Evolutionary conservation across 2,888 invertebrate genomes (phyloP).

Genomic region (Calliopum simillimum): DNA sequence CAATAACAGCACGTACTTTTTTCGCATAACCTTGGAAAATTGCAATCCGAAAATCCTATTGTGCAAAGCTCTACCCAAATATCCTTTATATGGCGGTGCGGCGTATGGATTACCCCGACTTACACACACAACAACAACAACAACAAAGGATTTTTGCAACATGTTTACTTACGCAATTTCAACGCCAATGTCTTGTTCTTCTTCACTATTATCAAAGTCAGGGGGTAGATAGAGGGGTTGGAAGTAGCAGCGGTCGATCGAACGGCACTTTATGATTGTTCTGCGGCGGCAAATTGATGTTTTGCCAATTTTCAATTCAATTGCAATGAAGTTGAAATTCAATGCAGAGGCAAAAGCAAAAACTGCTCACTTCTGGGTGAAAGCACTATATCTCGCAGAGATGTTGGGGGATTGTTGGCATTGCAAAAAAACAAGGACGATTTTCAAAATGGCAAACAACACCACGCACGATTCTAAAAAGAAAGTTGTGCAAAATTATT

Average conservation of each 20-base stretch:
- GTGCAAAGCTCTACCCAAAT: conserved; percentile 63
- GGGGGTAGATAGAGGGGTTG: conserved; percentile 10
- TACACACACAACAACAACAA: conserved; percentile 14
- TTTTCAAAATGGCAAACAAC: conserved; percentile 25
- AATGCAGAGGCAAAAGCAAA: conserved; percentile 24
- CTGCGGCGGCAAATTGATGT: conserved; percentile 66
- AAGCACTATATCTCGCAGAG: conserved; percentile 28
- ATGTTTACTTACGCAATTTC: conserved; percentile 54
- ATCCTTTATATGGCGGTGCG: conserved; percentile 52
- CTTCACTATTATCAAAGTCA: conserved; percentile 33
- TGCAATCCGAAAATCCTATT: conserved; percentile 65
- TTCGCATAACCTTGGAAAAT: conserved; percentile 51
- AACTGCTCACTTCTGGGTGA: conserved; percentile 26
- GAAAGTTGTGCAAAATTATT: conserved; percentile 37
- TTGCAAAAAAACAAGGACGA: conserved; percentile 27
- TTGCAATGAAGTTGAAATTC: conserved; percentile 56
- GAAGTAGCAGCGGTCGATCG: not conserved
- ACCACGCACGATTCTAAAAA: conserved; percentile 29
- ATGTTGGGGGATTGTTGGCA: not conserved
- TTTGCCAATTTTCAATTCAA: conserved; percentile 67
- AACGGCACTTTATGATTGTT: conserved; percentile 65
- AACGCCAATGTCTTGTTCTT: conserved; percentile 49
- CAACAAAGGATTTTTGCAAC: conserved; percentile 53
- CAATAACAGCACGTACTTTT: conserved; percentile 44
- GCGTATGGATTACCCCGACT: conserved; percentile 19